phyloP scores from a whole-genome alignment of 2,797 vertebrate species.

The Cheirogaleus major region DNA sequence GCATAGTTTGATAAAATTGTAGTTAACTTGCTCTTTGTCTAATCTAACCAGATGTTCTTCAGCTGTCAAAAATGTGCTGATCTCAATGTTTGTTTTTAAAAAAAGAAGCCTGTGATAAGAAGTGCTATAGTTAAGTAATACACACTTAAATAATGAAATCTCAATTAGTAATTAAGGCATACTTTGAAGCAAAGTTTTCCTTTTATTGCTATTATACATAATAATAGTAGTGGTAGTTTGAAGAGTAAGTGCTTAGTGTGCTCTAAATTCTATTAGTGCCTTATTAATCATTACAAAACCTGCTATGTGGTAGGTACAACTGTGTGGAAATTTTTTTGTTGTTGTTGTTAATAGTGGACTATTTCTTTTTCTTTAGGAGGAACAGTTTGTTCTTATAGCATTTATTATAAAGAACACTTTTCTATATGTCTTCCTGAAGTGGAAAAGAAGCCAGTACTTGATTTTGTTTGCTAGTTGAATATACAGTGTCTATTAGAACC shows the following conservation, averaged over 20 bases:
- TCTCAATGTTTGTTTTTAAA: not conserved
- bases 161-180: not conserved
- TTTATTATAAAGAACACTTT: constrained; percentile 2
- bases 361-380: not conserved
- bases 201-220: constrained; percentile 11
- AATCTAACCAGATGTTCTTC: not conserved
- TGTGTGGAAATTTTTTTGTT: not conserved
- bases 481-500: not conserved
- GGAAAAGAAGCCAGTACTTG: not conserved
- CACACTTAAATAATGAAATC: not conserved
- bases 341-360: not conserved
- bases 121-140: not conserved
- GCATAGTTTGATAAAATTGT: not conserved
- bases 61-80: not conserved
- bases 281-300: not conserved
- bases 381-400: not conserved
- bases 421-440: not conserved
- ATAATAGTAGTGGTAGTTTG: not conserved
- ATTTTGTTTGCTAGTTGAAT: constrained; percentile 29
- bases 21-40: constrained; percentile 13
- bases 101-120: not conserved
- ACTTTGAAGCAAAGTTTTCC: not conserved
- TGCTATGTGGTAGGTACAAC: not conserved
- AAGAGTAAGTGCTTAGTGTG: not conserved
- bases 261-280: not conserved